Conservation (phyloP, 2,113 vertebrate genomes). For the Solea solea region DNA sequence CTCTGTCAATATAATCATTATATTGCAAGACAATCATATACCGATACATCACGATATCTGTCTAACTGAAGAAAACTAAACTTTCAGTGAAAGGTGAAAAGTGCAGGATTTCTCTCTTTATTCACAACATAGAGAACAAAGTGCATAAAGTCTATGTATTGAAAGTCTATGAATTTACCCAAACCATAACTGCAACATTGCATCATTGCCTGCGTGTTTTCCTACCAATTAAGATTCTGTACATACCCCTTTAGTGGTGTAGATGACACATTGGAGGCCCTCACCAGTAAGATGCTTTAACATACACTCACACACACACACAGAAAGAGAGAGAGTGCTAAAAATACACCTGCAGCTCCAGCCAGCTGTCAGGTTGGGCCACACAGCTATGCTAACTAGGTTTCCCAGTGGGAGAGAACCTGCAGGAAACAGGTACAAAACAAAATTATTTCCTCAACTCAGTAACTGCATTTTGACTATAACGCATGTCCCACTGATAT, state of each 20-base stretch:
- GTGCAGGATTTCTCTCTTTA: too few relatives aligned
- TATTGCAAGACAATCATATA: too few relatives aligned
- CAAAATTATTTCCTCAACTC: conserved; percentile 25
- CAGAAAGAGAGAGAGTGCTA: conserved; percentile 27
- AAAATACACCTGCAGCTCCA: conserved; percentile 64
- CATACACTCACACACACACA: conserved; percentile 21
- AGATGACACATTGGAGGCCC: conserved; percentile 60
- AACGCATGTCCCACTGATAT: background rate
- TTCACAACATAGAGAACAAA: too few relatives aligned
- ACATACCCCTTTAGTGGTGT: conserved; percentile 37
- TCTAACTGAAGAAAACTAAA: too few relatives aligned
- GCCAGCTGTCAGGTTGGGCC: conserved; percentile 35
- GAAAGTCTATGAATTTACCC: too few relatives aligned
- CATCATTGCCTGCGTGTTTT: conserved; percentile 30
- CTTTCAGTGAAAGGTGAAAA: too few relatives aligned
- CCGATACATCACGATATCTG: too few relatives aligned
- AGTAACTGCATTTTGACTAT: conserved; percentile 6
- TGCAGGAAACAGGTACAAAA: conserved; percentile 19
- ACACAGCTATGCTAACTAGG: conserved; percentile 53
- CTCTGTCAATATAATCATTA: too few relatives aligned
- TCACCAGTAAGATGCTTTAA: conserved; percentile 43
- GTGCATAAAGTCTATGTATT: too few relatives aligned
- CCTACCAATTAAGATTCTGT: conserved; percentile 68
- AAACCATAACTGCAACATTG: background rate
- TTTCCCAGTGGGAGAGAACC: conserved; percentile 43